Evolutionary conservation across 2,797 vertebrate genomes (phyloP).

Genomic region (Pogonophryne albipinna): DNA sequence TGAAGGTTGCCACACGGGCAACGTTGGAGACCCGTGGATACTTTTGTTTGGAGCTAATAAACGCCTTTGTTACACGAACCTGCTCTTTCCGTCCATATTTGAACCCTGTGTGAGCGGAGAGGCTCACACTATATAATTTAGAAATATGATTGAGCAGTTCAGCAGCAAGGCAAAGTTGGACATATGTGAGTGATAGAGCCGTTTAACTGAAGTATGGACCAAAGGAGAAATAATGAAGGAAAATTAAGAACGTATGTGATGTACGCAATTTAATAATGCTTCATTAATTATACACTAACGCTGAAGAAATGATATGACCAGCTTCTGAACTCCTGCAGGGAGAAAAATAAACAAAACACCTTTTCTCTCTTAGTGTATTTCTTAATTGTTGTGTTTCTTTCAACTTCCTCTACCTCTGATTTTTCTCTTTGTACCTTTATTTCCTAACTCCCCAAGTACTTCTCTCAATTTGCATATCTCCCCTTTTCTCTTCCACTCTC

Average conservation of each 20-base stretch:
- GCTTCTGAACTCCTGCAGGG: constrained; percentile 44
- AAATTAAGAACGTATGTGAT: too few relatives aligned
- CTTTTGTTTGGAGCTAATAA: too few relatives aligned
- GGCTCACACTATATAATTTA: constrained; percentile 6
- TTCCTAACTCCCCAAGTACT: too few relatives aligned
- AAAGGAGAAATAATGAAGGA: constrained; percentile 16
- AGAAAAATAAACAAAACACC: constrained; percentile 23
- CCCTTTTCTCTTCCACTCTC: background rate
- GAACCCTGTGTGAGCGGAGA: too few relatives aligned
- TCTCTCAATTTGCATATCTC: background rate
- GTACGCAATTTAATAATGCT: too few relatives aligned
- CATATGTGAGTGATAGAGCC: constrained; percentile 19
- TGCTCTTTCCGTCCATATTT: too few relatives aligned
- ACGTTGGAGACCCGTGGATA: too few relatives aligned
- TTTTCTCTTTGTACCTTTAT: background rate
- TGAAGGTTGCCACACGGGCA: too few relatives aligned
- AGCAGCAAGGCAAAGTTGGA: constrained; percentile 1
- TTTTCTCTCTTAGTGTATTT: background rate
- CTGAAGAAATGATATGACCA: constrained; percentile 18
- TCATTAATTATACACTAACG: too few relatives aligned
- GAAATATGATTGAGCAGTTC: constrained; percentile 10
- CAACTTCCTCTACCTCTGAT: background rate
- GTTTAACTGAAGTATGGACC: background rate
- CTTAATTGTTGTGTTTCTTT: background rate
- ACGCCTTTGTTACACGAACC: too few relatives aligned